Conservation (phyloP, 2,888 invertebrate species). For the Oscheius sp. region DNA sequence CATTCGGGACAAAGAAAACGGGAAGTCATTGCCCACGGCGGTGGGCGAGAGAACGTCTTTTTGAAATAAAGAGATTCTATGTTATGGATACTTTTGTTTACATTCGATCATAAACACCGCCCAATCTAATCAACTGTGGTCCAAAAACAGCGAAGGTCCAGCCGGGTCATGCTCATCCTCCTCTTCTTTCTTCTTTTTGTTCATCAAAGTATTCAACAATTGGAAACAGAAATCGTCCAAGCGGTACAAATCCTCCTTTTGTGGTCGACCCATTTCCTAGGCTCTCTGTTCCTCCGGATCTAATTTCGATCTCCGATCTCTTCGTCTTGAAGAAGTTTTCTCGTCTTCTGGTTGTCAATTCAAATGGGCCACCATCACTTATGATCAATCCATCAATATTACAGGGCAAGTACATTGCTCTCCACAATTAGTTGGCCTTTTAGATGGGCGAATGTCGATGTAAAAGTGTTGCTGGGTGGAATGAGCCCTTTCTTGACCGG, state of each 20-base stretch:
- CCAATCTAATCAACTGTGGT: too few relatives aligned
- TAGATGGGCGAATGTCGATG: slow-evolving; percentile 65
- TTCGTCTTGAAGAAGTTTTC: too few relatives aligned
- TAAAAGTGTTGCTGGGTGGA: slow-evolving; percentile 46
- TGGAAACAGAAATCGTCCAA: too few relatives aligned
- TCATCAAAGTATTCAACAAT: too few relatives aligned
- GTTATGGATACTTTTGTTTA: not conserved
- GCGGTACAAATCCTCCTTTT: too few relatives aligned
- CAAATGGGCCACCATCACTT: slow-evolving; percentile 49
- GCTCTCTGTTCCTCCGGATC: not conserved
- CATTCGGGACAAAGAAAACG: slow-evolving; percentile 31
- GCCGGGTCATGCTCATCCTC: too few relatives aligned
- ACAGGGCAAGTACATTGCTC: slow-evolving; percentile 48
- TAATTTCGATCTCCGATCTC: too few relatives aligned
- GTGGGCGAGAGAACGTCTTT: slow-evolving; percentile 47
- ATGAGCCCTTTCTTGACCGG: slow-evolving; percentile 62
- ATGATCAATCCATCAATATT: slow-evolving; percentile 52
- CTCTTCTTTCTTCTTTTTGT: too few relatives aligned
- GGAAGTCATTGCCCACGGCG: slow-evolving; percentile 16
- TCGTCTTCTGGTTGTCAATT: slow-evolving; percentile 36
- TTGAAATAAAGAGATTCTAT: slow-evolving; percentile 32
- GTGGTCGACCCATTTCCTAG: not conserved
- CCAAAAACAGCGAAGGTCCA: too few relatives aligned
- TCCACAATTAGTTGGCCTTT: not conserved
- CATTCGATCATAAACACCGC: not conserved